phyloP scores from a whole-genome alignment of 2,888 invertebrate species.

The Leptopterna dolabrata region DNA sequence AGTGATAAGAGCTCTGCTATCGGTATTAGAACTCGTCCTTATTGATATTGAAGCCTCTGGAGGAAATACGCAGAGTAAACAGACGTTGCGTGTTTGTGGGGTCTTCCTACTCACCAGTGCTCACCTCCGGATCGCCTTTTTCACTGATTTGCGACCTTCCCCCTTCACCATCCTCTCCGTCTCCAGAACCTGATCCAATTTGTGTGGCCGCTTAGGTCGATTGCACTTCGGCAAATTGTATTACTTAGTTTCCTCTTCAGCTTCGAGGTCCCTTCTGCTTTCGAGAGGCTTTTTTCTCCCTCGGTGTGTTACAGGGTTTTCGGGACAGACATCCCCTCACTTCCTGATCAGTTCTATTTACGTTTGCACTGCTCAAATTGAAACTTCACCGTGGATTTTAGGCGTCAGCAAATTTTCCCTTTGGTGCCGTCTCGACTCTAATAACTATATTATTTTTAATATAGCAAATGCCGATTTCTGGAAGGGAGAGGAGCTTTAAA shows the following conservation, averaged over 20 bases:
- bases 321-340: background rate
- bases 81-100: background rate
- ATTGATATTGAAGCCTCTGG: background rate
- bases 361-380: background rate
- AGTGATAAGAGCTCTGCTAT: background rate
- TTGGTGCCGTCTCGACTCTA: too few species aligned
- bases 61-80: background rate
- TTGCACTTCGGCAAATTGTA: conserved; percentile 59
- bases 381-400: too few species aligned
- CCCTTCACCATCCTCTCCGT: conserved; percentile 28
- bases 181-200: conserved; percentile 56
- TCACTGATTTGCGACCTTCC: conserved; percentile 41
- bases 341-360: background rate
- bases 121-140: conserved; percentile 5
- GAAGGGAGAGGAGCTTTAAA: too few species aligned
- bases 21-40: background rate
- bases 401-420: too few species aligned
- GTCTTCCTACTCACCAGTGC: background rate
- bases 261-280: background rate
- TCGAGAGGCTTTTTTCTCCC: background rate
- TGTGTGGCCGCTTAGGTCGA: conserved; percentile 54
- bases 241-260: conserved; percentile 39
- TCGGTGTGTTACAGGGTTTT: conserved; percentile 7
- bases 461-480: too few species aligned
- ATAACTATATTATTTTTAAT: too few species aligned